Evolutionary conservation across 1,140 invertebrate genomes (phyloP).

Genomic region (Mycetomoellerius zeteki): DNA sequence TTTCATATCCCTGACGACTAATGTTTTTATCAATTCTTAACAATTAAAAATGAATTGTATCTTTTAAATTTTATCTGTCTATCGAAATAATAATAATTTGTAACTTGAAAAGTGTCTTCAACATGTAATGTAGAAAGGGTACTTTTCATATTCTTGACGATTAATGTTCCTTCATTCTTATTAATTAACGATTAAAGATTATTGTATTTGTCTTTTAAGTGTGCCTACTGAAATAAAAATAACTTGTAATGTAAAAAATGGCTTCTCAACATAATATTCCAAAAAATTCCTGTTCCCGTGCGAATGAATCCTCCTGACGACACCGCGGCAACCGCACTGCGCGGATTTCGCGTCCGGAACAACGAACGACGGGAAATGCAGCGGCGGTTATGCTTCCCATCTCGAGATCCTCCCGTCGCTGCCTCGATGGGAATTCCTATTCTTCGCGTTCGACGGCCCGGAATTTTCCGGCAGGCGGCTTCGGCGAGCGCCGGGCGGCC

Average conservation of each 20-base stretch:
- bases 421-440: constrained; percentile 73
- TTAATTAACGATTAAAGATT: not conserved
- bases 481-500: constrained; percentile 64
- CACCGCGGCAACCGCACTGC: constrained; percentile 44
- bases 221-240: not conserved
- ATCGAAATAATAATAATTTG: too few species aligned
- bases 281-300: constrained; percentile 36
- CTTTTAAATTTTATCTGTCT: too few species aligned
- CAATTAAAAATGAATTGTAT: too few species aligned
- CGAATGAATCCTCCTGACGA: constrained; percentile 63
- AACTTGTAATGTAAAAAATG: not conserved
- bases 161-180: not conserved
- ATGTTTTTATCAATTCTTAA: too few species aligned
- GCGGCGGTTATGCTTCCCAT: constrained; percentile 72
- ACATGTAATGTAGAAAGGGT: not conserved
- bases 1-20: too few species aligned
- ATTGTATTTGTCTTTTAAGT: not conserved
- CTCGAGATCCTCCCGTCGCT: constrained; percentile 66
- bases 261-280: constrained; percentile 5
- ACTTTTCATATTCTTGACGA: not conserved
- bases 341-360: constrained; percentile 71
- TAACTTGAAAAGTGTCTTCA: too few species aligned
- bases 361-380: constrained; percentile 74
- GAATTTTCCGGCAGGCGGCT: constrained; percentile 71
- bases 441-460: constrained; percentile 75